These are phyloP conservation scores for Cylas formicarius DNA, from an alignment of 1,140 invertebrate genomes.

Conservation along the genomic window DNA sequence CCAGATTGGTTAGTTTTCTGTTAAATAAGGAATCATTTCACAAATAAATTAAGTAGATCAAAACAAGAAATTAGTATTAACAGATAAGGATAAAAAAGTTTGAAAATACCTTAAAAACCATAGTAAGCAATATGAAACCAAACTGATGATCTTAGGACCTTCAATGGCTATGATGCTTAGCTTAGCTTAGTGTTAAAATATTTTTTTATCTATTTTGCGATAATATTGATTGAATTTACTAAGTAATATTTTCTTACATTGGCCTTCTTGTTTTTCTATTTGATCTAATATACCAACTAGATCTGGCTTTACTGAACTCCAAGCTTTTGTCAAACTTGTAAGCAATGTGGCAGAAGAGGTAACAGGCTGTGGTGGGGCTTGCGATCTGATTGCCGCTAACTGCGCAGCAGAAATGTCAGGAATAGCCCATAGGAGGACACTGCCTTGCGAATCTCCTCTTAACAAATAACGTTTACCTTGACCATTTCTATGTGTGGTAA, in stretches of 20 bases:
- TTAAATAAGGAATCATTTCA: too few species aligned
- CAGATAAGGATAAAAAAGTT: too few species aligned
- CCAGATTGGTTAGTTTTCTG: too few species aligned
- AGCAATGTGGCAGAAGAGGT: conserved; percentile 62
- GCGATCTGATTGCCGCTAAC: conserved; percentile 49
- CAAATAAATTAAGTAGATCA: too few species aligned
- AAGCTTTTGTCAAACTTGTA: conserved; percentile 75
- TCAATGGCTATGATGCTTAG: too few species aligned
- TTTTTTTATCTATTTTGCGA: too few species aligned
- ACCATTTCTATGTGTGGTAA: conserved; percentile 56
- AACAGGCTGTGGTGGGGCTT: conserved; percentile 35
- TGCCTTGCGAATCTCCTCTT: conserved; percentile 84
- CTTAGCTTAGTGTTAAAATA: too few species aligned
- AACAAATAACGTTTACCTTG: conserved; percentile 65
- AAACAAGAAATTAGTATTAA: too few species aligned
- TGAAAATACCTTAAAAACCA: too few species aligned
- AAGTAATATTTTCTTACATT: conserved; percentile 28
- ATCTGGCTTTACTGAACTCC: conserved; percentile 77
- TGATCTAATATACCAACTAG: conserved; percentile 89
- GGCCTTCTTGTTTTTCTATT: conserved; percentile 51
- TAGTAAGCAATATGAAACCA: too few species aligned
- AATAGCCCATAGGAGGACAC: conserved; percentile 79
- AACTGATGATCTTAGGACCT: too few species aligned
- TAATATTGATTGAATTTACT: too few species aligned
- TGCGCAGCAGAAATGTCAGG: conserved; percentile 70